These are phyloP conservation scores for Clostera curtula DNA, from an alignment of 2,888 invertebrate species.

Conservation along the genomic window DNA sequence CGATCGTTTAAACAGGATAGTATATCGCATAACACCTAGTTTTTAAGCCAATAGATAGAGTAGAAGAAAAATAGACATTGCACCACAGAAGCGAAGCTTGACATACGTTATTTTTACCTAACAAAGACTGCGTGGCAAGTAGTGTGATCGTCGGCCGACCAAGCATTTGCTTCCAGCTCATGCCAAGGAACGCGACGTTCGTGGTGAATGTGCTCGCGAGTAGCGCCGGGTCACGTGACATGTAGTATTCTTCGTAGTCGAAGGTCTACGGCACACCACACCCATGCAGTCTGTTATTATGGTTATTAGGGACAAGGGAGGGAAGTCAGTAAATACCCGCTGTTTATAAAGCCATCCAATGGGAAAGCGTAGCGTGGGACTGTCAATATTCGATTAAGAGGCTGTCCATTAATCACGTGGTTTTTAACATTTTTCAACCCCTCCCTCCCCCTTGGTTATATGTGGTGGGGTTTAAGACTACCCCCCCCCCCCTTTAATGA, in stretches of 20 bases:
- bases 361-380: too few relatives aligned
- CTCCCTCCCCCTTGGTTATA: too few relatives aligned
- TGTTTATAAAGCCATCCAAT: constrained; percentile 3
- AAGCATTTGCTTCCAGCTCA: constrained; percentile 97
- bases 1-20: too few relatives aligned
- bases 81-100: neutral
- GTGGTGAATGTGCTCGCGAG: constrained; percentile 95
- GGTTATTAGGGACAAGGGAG: constrained; percentile 6
- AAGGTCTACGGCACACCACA: constrained; percentile 81
- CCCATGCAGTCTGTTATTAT: constrained; percentile 42
- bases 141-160: constrained; percentile 96
- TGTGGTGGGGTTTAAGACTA: too few relatives aligned
- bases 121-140: constrained; percentile 87
- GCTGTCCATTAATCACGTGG: too few relatives aligned
- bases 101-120: constrained; percentile 78
- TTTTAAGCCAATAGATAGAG: too few relatives aligned
- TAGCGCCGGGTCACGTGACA: constrained; percentile 95
- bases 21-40: too few relatives aligned
- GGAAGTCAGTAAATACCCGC: neutral
- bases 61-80: too few relatives aligned
- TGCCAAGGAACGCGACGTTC: constrained; percentile 95
- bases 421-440: too few relatives aligned
- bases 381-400: too few relatives aligned
- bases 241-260: constrained; percentile 96
- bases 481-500: too few relatives aligned